Evolutionary conservation across 1,140 invertebrate genomes (phyloP), one percentile per base, ranked within the genome.

Genomic region (Aphidius ervi): DNA sequence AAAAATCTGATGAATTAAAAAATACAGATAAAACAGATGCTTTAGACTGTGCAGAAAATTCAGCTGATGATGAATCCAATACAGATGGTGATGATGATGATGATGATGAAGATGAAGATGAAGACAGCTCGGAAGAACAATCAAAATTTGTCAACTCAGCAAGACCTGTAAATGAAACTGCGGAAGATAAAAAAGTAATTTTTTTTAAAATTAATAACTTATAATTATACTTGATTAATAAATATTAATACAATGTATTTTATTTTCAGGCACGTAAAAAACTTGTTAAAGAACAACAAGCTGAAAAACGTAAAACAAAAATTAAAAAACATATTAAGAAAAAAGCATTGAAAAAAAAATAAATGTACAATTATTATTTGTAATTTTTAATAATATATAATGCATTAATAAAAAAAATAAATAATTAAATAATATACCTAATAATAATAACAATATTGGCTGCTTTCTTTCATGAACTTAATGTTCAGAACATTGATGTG

Each of bases 291-390:
- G 90, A 94, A 57, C 87, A 88, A 54, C 87, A 96, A 73, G 89
- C 93, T 16, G 94, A 97, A 68, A 97, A 94, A 74, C 83, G 96
- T 50, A 92, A 97, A 83, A 83, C 79, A 0, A 98, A 98, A 84
- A 83, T 95, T 3, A 97, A 97, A 65, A 99, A 99, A 79, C 93
- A 98, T 79, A 78, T 98, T 0, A 99, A 99, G 72, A 98, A 98
- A 71, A 83, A 16, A 16, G 16, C 16, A 16, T 16, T 16, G 89
- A 68, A 89, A 90, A 76, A 88, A 92, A 70, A 94, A 89, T 31
- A 31, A 31, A 31, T 31, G 1, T 31, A 4, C 4, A 31, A 31
- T 31, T 31, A 3, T 31, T 31, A 31, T 31, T 31, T 31, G 23
- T 31, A 3, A 31, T 31, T 31, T 31, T 31, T 31, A 31, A 31